Conservation (phyloP, 2,797 vertebrate species). For the Chloroceryle amazona region DNA sequence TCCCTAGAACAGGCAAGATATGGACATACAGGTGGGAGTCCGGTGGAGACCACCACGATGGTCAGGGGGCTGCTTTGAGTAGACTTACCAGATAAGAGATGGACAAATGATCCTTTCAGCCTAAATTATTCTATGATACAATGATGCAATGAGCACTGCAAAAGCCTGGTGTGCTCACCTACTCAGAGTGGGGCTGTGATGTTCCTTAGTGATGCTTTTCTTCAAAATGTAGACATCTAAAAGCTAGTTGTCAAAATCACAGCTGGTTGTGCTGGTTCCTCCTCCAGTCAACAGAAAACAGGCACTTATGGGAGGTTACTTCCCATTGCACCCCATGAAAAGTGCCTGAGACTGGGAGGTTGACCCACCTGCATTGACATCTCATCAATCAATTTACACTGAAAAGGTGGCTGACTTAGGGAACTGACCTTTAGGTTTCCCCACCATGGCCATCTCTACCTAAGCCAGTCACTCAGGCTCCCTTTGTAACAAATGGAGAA, state of each 20-base stretch:
- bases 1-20: background rate
- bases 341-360: background rate
- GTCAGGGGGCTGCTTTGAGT: background rate
- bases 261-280: background rate
- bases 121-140: background rate
- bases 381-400: background rate
- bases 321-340: background rate
- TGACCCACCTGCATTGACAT: background rate
- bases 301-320: background rate
- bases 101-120: background rate
- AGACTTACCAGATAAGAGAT: background rate
- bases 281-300: background rate
- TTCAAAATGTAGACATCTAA: background rate
- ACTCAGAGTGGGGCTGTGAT: background rate
- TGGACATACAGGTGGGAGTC: background rate
- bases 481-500: background rate
- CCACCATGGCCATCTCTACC: background rate
- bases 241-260: background rate
- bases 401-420: background rate
- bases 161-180: background rate
- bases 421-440: background rate
- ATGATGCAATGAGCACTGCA: background rate
- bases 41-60: background rate
- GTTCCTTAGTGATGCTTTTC: background rate
- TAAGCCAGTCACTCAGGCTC: background rate